These are phyloP conservation scores for Leptopilina clavipes DNA, from an alignment of 1,140 invertebrate species.

Conservation along the genomic window DNA sequence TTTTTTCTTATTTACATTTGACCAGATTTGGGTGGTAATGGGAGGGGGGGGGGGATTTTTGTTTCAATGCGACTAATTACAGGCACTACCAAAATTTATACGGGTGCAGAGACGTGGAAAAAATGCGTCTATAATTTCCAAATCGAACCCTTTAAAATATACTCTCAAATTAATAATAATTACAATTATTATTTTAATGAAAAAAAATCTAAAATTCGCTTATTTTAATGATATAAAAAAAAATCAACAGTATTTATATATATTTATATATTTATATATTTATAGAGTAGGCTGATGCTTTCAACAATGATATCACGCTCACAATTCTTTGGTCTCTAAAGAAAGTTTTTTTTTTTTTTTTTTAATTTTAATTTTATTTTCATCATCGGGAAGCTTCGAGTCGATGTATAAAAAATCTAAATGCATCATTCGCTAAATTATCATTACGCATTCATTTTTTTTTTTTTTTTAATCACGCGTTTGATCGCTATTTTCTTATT, in stretches of 20 bases:
- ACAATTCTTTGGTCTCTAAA: constrained; percentile 50
- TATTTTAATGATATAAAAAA: constrained; percentile 39
- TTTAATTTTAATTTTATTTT: too few relatives aligned
- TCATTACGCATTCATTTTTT: constrained; percentile 5
- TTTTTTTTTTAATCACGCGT: constrained; percentile 20
- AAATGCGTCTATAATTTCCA: neutral
- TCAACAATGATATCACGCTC: constrained; percentile 39
- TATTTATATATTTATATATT: too few relatives aligned
- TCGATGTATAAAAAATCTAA: constrained; percentile 67
- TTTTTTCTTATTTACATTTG: constrained; percentile 57
- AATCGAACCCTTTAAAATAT: constrained; percentile 38
- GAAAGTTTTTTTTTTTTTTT: constrained; percentile 41
- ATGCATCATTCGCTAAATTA: constrained; percentile 52
- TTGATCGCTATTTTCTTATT: constrained; percentile 41
- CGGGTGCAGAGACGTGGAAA: constrained; percentile 36
- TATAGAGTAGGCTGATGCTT: constrained; percentile 44
- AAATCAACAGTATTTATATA: constrained; percentile 42
- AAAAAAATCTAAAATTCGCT: constrained; percentile 2
- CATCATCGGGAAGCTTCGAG: constrained; percentile 39
- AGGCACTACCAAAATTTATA: constrained; percentile 47
- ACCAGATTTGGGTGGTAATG: constrained; percentile 20
- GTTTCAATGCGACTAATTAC: constrained; percentile 53
- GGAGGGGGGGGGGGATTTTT: constrained; percentile 41
- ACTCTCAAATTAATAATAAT: constrained; percentile 20
- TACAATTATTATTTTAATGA: neutral